Evolutionary conservation across 30 jellyfish, hydroid and myxozoan species (phyloP).

Genomic region (Cassiopea xamachana): DNA sequence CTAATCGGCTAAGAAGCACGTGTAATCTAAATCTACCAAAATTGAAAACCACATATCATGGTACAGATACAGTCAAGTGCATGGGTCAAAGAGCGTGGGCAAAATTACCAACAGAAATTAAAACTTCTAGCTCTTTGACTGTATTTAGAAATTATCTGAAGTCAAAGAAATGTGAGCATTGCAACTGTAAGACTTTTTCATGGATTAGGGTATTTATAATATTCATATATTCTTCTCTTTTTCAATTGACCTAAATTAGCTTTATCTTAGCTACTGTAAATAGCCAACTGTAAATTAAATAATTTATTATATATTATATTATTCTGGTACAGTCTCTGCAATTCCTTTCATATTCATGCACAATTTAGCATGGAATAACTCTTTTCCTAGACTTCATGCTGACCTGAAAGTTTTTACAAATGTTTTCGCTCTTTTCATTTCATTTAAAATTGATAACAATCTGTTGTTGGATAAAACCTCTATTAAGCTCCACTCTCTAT

Average conservation of each 20-base stretch:
- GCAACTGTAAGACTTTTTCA: not conserved
- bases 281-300: not conserved
- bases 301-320: not conserved
- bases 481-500: too few relatives aligned
- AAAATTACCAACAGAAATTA: not conserved
- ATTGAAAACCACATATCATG: constrained; percentile 7
- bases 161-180: not conserved
- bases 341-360: too few relatives aligned
- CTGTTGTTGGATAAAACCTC: too few relatives aligned
- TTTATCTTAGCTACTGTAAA: not conserved
- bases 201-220: not conserved
- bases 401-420: too few relatives aligned
- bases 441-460: too few relatives aligned
- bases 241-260: constrained; percentile 7
- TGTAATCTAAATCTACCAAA: not conserved
- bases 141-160: not conserved
- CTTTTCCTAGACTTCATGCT: too few relatives aligned
- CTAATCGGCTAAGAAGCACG: not conserved
- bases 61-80: constrained; percentile 13
- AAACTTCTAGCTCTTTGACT: constrained; percentile 5
- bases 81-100: constrained; percentile 33
- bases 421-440: too few relatives aligned
- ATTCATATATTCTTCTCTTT: not conserved
- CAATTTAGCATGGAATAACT: too few relatives aligned
- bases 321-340: too few relatives aligned